A percentile compares a stretch with the other conserved stretches of the same genome.
Conservation (phyloP, 2,888 invertebrate species). For the Clivina fossor region DNA sequence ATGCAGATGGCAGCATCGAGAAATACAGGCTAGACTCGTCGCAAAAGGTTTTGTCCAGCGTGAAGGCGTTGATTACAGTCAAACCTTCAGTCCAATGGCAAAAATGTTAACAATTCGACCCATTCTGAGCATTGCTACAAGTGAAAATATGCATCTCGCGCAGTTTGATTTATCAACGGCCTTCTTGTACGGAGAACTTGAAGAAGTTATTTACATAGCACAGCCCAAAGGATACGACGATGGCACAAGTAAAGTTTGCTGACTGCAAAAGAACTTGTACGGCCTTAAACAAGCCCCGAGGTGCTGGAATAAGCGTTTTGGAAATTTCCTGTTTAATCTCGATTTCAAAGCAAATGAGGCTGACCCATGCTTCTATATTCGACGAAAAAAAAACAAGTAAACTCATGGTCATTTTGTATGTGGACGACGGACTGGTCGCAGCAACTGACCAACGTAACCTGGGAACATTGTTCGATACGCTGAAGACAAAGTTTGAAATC, state of each 20-base stretch:
- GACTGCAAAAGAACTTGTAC: conserved; percentile 46
- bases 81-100: conserved; percentile 45
- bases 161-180: conserved; percentile 20
- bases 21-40: conserved; percentile 38
- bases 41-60: conserved; percentile 37
- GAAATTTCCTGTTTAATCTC: conserved; percentile 41
- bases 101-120: conserved; percentile 40
- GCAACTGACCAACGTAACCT: no score
- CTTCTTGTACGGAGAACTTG: conserved; percentile 43
- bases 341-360: conserved; percentile 41
- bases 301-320: conserved; percentile 46
- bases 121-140: conserved; percentile 36
- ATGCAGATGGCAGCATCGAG: conserved; percentile 40
- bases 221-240: conserved; percentile 46
- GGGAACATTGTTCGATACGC: no score
- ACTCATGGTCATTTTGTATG: no score
- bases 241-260: conserved; percentile 43
- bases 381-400: conserved; percentile 31
- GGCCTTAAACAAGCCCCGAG: conserved; percentile 48
- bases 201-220: conserved; percentile 45
- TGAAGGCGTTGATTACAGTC: conserved; percentile 40
- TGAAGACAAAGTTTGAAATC: no score
- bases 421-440: no score
- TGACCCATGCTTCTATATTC: conserved; percentile 45
- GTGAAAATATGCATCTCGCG: conserved; percentile 33